phyloP scores from a whole-genome alignment of 2,888 invertebrate genomes.

The Iphiclides podalirius region DNA sequence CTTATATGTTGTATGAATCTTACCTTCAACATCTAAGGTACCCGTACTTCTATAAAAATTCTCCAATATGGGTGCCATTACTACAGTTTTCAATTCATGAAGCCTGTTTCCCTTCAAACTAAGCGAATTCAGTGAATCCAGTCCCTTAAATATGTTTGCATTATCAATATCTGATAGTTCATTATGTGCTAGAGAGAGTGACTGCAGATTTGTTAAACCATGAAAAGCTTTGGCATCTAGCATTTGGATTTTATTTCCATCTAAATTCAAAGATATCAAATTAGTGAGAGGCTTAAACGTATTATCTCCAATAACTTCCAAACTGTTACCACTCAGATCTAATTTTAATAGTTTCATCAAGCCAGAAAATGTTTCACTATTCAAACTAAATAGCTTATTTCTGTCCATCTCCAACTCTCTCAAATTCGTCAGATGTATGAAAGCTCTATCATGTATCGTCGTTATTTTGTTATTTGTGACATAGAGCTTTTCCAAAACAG shows the following conservation, averaged over 20 bases:
- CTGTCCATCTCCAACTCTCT: conserved; percentile 88
- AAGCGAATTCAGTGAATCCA: conserved; percentile 46
- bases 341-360: conserved; percentile 83
- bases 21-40: conserved; percentile 65
- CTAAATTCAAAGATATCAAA: conserved; percentile 55
- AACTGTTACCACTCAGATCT: conserved; percentile 85
- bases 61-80: conserved; percentile 54
- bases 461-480: conserved; percentile 92
- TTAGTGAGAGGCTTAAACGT: conserved; percentile 79
- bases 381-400: conserved; percentile 86
- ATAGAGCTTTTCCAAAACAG: conserved; percentile 84
- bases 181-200: conserved; percentile 58
- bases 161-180: conserved; percentile 53
- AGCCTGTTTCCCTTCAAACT: conserved; percentile 61
- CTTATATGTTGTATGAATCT: conserved; percentile 14
- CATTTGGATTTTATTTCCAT: conserved; percentile 69
- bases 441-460: conserved; percentile 92
- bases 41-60: conserved; percentile 53
- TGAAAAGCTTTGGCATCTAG: conserved; percentile 66
- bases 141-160: conserved; percentile 50
- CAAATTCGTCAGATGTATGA: conserved; percentile 83
- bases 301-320: conserved; percentile 88
- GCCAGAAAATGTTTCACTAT: conserved; percentile 87
- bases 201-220: conserved; percentile 50
- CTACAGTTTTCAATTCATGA: conserved; percentile 47